These are phyloP conservation scores for Zygogramma bicolorata DNA, from an alignment of 2,888 invertebrate genomes.

Conservation along the genomic window DNA sequence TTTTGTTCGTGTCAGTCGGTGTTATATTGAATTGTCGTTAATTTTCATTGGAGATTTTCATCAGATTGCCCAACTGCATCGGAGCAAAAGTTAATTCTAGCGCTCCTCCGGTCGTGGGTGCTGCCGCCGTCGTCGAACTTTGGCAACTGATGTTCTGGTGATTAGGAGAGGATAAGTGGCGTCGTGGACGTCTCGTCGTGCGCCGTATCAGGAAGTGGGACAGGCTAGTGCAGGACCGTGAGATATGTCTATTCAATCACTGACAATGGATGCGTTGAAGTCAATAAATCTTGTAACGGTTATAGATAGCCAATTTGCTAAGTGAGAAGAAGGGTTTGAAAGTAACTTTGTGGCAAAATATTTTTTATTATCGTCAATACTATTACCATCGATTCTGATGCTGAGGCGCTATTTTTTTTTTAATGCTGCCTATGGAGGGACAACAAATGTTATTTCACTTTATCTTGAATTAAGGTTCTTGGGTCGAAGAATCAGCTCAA, in stretches of 20 bases:
- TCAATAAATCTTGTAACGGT: background rate
- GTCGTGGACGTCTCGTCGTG: conserved; percentile 9
- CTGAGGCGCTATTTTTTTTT: too few species aligned
- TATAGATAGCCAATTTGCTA: background rate
- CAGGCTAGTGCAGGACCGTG: background rate
- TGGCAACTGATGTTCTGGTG: conserved; percentile 32
- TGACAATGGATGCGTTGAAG: background rate
- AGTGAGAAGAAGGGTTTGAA: too few species aligned
- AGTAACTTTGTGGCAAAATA: too few species aligned
- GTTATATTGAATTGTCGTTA: too few species aligned
- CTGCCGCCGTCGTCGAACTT: conserved; percentile 11
- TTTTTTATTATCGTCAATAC: too few species aligned
- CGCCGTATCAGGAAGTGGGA: background rate
- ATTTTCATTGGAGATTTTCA: too few species aligned
- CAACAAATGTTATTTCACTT: too few species aligned
- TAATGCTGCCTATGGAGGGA: too few species aligned
- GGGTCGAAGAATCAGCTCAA: too few species aligned
- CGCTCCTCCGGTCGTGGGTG: background rate
- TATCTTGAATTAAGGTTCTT: too few species aligned
- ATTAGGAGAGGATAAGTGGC: conserved; percentile 31
- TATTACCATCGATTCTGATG: too few species aligned
- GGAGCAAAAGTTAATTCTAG: background rate
- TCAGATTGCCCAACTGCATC: background rate
- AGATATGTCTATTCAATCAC: background rate
- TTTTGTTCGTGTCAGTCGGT: too few species aligned